Base-by-base conservation (phyloP, 92 coral and sea anemone species). In the Epizoanthus illoricatus region DNA sequence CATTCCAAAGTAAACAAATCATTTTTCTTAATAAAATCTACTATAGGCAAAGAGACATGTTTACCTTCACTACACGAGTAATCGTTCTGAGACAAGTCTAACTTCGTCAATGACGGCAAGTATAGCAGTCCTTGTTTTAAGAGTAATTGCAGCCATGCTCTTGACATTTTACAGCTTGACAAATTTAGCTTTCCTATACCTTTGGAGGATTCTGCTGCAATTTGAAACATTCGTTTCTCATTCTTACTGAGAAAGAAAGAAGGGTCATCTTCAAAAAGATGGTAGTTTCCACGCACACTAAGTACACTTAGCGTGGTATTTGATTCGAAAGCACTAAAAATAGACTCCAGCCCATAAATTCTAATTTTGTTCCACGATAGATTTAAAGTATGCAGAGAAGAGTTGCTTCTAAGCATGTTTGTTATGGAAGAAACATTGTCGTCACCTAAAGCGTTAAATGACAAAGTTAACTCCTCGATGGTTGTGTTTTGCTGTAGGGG, bases 201-300 rank as follows among this genome's bases (percentile, higher is more conserved):
- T 49, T 49, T 49, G 55, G 11, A 21, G 10, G 8, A 21, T n/a
- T 63, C 11, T 21, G 24, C 23, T 1, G 9, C 2, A 2, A 6
- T 63, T 20, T 9, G 9, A 10, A 7, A 11, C 42, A 24, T 1
- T 2, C n/a, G n/a, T 5, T 20, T 9, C 7, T 3, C 6, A 23
- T 0, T 0, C 1, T 0, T 11, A 10, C 15, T 0, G 33, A 0
- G n/a, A n/a, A n/a, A n/a, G n/a, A n/a, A n/a, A n/a, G n/a, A n/a
- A n/a, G n/a, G n/a, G n/a, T n/a, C n/a, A n/a, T n/a, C n/a, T n/a
- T n/a, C n/a, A 2, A 6, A 6, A 7, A 6, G 7, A n/a, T n/a
- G 7, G 55, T 42, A 42, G 5, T 76, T 76, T 17, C 71, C 81
- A 1, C 81, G 81, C 71, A 63, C n/a, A 63, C 5, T 43, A 21